Evolutionary conservation across 2,797 vertebrate genomes (phyloP), one percentile per base, ranked within the genome.

Genomic region (Poecilia velifera): DNA sequence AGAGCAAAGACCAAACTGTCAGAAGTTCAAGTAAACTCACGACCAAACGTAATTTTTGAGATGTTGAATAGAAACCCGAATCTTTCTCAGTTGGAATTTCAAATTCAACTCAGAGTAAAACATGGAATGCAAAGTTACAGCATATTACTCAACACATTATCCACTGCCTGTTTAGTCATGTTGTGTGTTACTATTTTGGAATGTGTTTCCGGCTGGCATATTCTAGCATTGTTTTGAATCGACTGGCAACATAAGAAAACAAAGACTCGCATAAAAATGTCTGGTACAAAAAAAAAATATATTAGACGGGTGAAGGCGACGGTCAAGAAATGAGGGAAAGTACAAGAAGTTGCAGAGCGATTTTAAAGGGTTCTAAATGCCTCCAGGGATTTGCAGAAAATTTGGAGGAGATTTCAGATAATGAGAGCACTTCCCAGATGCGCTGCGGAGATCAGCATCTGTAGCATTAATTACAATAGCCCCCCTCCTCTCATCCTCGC

Each of bases 401-500:
- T 95, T 94, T 95, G 81, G 81, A 90, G 86, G 91, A 93, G 93
- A 93, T 95, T 94, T 95, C 84, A 88, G 91, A 87, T 94, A 95
- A 94, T 91, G 91, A 93, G 90, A 95, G 89, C 87, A 83, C 76
- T 93, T 86, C 84, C 93, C 94, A 95, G 93, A 94, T 94, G 93
- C 78, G 87, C 83, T 75, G 90, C 86, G 87, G 88, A 92, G 88
- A 91, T 91, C 90, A 89, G 91, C 93, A 96, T 95, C 94, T 95
- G 94, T 91, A 95, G 90, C 90, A 94, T 94, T 95, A 95, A 95
- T 96, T 95, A 96, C 92, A 93, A 94, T 91, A 84, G 79, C 79
- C 77, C 79, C 47, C 83, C 45, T 74, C 72, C 68, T 25, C 72
- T 39, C 88, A 76, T 75, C 77, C 88, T 74, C 55, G 20, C 81